A percentile compares a stretch with the other conserved stretches of the same genome.
Evolutionary conservation across 2,797 vertebrate species (phyloP).

Genomic region (Rallus crepitans): DNA sequence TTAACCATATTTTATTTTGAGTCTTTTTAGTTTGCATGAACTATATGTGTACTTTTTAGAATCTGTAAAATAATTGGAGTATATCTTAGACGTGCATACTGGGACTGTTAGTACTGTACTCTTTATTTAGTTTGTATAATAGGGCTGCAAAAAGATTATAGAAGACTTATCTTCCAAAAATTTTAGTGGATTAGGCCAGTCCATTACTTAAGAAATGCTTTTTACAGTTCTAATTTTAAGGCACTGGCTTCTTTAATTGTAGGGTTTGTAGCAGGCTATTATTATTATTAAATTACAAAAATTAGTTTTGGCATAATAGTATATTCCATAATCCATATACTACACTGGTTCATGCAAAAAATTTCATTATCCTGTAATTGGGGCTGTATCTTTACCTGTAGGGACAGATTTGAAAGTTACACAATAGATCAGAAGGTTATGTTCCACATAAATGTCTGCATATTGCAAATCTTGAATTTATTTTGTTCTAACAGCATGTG

Average conservation of each 20-base stretch:
- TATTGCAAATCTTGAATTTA: not conserved
- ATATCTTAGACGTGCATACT: not conserved
- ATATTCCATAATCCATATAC: not conserved
- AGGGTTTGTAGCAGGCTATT: not conserved
- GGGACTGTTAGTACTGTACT: not conserved
- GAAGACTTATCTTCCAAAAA: not conserved
- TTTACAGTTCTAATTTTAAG: not conserved
- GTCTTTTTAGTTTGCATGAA: not conserved
- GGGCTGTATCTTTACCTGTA: not conserved
- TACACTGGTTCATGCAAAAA: not conserved
- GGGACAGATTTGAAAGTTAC: not conserved
- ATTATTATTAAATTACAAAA: not conserved
- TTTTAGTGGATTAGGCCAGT: not conserved
- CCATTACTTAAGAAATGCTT: not conserved
- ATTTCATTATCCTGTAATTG: not conserved
- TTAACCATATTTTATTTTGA: not conserved
- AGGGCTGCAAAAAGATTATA: not conserved
- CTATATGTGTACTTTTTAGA: not conserved
- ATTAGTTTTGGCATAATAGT: not conserved
- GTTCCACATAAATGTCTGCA: not conserved
- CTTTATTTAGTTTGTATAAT: slow-evolving; percentile 6
- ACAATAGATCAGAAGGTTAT: not conserved
- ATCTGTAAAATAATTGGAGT: not conserved
- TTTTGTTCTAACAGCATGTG: not conserved
- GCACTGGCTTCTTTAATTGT: not conserved